Base-by-base conservation (phyloP, 2,113 vertebrate species). In the Shinisaurus crocodilurus region DNA sequence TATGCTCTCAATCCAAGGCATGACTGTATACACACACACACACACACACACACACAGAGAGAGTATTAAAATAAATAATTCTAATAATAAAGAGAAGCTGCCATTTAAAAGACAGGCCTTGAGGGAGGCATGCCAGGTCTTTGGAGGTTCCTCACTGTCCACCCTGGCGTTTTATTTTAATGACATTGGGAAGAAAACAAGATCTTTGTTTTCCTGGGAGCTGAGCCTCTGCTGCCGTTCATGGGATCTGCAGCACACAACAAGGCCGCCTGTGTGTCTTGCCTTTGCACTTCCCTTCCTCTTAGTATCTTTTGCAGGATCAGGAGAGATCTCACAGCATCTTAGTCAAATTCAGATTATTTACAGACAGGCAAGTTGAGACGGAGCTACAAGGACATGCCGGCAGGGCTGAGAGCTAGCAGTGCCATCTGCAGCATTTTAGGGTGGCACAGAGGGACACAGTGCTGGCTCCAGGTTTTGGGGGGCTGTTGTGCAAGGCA, bases 161-260 rank as follows among this genome's bases (percentile, higher is more conserved):
- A 29, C 29, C 45, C 79, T 6, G 12, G 81, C 10, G 10, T 81
- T 34, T 81, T 54, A 50, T 67, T 65, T 84, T 67, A 65, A 84
- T 82, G 13, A 57, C 80, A 65, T 27, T 37, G 23, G 23, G 63
- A 69, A 3, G 40, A n/a, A 85, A 45, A 69, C 37, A 57, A 43
- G 82, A 67, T 85, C 82, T 85, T 85, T 69, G 82, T 85, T 85
- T 85, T 1, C 82, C 82, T 32, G 63, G 63, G 27, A 32, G 82
- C 63, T 18, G 15, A n/a, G 81, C 34, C 81, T n/a, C 57, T 40
- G 32, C 37, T 3, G 40, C 54, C 20, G 3, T 45, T 23, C 63
- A 29, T 60, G 50, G 80, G 50, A 60, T n/a, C 80, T 3, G 54
- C 80, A 3, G 5, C 48, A 6, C 80, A 12, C 32, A n/a, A 82